Conservation (phyloP, 1,140 invertebrate genomes). For the Drosophila baimaii region DNA sequence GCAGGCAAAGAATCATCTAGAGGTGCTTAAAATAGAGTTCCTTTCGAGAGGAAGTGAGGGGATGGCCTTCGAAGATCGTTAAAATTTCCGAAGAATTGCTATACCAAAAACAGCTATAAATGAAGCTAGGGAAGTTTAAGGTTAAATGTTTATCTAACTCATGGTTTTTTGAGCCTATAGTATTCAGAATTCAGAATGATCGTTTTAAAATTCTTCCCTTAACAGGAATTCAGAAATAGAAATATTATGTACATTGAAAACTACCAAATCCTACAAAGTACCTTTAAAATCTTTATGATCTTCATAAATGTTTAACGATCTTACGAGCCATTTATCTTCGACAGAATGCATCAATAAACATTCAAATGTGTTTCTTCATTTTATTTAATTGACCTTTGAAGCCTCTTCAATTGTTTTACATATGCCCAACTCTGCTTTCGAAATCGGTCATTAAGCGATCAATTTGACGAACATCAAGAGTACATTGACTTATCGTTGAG, state of each 20-base stretch:
- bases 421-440: conserved; percentile 5
- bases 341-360: conserved; percentile 8
- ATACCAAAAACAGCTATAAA: not conserved
- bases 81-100: not conserved
- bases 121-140: not conserved
- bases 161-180: not conserved
- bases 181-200: no score
- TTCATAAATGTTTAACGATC: conserved; percentile 4
- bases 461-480: conserved; percentile 27
- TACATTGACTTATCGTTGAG: conserved; percentile 18
- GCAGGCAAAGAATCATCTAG: conserved; percentile 10
- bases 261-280: no score
- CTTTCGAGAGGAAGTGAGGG: conserved; percentile 7
- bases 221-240: no score
- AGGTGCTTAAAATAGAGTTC: conserved; percentile 31
- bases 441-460: conserved; percentile 25
- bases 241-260: not conserved
- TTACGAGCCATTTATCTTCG: conserved; percentile 15
- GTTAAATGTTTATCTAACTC: not conserved
- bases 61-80: conserved; percentile 14
- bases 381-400: conserved; percentile 18
- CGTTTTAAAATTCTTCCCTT: no score
- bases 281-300: not conserved
- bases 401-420: conserved; percentile 2
- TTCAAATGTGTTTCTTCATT: conserved; percentile 21